Percentiles rank a stretch among this genome's conserved stretches.
Evolutionary conservation across 1,140 invertebrate species (phyloP).

Genomic region (Mylabris phalerata): DNA sequence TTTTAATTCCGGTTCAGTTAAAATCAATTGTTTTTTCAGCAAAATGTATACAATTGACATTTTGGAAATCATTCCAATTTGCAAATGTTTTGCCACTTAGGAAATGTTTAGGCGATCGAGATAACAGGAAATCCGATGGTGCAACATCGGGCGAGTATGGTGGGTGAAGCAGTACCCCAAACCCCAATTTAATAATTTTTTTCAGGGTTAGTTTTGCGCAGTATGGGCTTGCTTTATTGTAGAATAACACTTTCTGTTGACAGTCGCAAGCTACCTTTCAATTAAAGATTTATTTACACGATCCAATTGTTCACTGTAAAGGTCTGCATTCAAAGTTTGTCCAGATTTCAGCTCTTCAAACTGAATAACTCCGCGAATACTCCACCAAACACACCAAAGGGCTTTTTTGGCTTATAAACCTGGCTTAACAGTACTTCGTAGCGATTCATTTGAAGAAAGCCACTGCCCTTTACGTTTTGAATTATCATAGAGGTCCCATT

Average conservation of each 20-base stretch:
- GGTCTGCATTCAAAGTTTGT: not conserved
- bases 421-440: too few relatives aligned
- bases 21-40: not conserved
- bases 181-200: slow-evolving; percentile 38
- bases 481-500: too few relatives aligned
- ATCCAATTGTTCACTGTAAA: not conserved
- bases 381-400: not conserved
- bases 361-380: not conserved
- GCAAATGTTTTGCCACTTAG: not conserved
- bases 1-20: not conserved
- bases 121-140: slow-evolving; percentile 41
- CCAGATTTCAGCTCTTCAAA: not conserved
- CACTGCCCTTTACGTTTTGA: too few relatives aligned
- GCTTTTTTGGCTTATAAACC: not conserved
- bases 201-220: slow-evolving; percentile 33
- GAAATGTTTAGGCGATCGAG: slow-evolving; percentile 30
- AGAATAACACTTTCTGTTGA: slow-evolving; percentile 10
- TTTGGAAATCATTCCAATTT: not conserved
- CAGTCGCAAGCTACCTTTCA: not conserved
- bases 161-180: slow-evolving; percentile 43
- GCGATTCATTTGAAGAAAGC: too few relatives aligned
- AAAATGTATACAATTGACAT: not conserved
- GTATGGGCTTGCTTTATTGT: slow-evolving; percentile 38
- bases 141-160: slow-evolving; percentile 43
- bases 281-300: not conserved